phyloP scores from a whole-genome alignment of 2,888 invertebrate genomes.

The Apodemia zela region DNA sequence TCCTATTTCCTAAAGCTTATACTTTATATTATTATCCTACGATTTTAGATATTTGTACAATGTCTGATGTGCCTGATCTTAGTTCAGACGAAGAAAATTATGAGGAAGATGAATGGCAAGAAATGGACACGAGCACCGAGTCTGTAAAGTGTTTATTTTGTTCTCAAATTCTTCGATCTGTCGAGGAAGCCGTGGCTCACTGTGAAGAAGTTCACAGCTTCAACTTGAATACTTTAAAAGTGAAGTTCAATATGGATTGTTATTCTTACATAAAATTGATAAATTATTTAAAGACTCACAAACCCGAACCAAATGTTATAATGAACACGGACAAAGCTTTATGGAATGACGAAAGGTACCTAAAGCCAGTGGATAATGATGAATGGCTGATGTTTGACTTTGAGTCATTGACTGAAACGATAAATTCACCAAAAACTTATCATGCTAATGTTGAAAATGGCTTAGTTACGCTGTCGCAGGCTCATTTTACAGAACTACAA shows the following conservation, averaged over 20 bases:
- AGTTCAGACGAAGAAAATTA: constrained; percentile 74
- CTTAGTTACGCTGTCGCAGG: constrained; percentile 80
- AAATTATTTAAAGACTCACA: constrained; percentile 87
- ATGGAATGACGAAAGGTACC: constrained; percentile 89
- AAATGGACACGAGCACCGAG: constrained; percentile 64
- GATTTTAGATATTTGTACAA: constrained; percentile 29
- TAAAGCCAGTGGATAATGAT: constrained; percentile 89
- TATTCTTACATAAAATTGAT: constrained; percentile 90
- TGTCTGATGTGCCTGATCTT: constrained; percentile 72
- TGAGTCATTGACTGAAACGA: constrained; percentile 60
- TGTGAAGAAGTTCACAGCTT: constrained; percentile 84
- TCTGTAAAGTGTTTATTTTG: constrained; percentile 87
- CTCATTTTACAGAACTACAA: constrained; percentile 82
- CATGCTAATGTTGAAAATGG: constrained; percentile 83
- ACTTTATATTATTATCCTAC: background rate
- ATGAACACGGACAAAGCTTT: constrained; percentile 70
- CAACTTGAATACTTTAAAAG: constrained; percentile 82
- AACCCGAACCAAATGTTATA: constrained; percentile 79
- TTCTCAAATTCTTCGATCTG: constrained; percentile 76
- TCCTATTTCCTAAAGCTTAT: constrained; percentile 2
- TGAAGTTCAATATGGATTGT: constrained; percentile 87
- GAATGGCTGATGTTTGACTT: constrained; percentile 91
- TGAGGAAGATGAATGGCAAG: constrained; percentile 74
- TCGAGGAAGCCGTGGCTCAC: constrained; percentile 84
- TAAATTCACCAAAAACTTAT: constrained; percentile 66